A percentile compares a stretch with the other conserved stretches of the same genome.
Evolutionary conservation across 1,140 invertebrate genomes (phyloP).

Genomic region (Penaeus chinensis): DNA sequence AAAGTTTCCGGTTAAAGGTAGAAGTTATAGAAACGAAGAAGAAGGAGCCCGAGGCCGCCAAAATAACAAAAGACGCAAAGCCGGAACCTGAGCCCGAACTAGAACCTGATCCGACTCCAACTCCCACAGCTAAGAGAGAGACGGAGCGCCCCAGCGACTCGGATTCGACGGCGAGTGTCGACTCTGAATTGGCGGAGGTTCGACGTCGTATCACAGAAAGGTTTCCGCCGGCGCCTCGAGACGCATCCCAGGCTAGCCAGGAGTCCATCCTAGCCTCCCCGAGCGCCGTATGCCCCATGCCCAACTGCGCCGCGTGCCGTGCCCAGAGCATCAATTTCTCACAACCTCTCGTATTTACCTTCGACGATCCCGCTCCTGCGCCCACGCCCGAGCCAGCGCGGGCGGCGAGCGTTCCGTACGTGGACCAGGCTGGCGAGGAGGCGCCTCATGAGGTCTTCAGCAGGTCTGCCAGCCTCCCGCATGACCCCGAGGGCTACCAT

Average conservation of each 20-base stretch:
- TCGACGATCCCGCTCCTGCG: conserved; percentile 10
- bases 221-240: conserved; percentile 46
- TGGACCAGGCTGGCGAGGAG: conserved; percentile 33
- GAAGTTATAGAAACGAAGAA: too few species aligned
- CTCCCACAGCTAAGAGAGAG: not conserved
- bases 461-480: conserved; percentile 47
- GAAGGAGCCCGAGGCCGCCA: too few species aligned
- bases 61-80: too few species aligned
- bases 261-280: conserved; percentile 54
- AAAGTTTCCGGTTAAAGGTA: too few species aligned
- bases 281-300: conserved; percentile 54
- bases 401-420: conserved; percentile 42
- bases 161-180: conserved; percentile 45
- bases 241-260: conserved; percentile 41
- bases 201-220: conserved; percentile 48
- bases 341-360: conserved; percentile 45
- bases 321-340: conserved; percentile 22
- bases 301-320: conserved; percentile 48
- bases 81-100: too few species aligned
- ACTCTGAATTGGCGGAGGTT: conserved; percentile 50
- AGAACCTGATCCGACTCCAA: not conserved
- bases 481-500: conserved; percentile 44
- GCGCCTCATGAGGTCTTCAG: conserved; percentile 20
- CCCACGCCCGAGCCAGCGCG: conserved; percentile 21
- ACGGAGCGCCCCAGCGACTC: conserved; percentile 39